These are phyloP conservation scores for Helicolenus hilgendorfi DNA, from an alignment of 2,797 vertebrate genomes.

Conservation along the genomic window DNA sequence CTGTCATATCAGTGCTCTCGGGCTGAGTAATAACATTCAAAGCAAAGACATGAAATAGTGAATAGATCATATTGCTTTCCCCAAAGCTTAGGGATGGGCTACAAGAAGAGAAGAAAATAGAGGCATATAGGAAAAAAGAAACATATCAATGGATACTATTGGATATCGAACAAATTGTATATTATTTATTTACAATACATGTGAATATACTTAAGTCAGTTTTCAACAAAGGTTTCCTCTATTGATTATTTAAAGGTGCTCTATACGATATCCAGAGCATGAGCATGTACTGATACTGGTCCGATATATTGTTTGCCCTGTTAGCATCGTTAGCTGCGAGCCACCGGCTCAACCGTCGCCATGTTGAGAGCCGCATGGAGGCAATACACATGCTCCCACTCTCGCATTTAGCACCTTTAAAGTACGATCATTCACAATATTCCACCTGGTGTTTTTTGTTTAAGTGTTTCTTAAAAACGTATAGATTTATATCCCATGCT, in stretches of 20 bases:
- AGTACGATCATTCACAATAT: neutral
- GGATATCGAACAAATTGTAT: neutral
- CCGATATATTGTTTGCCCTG: too few species aligned
- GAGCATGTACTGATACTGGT: too few species aligned
- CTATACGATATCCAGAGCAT: too few species aligned
- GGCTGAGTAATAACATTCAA: constrained; percentile 25
- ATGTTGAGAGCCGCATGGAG: too few species aligned
- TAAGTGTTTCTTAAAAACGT: neutral
- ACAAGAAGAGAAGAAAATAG: neutral
- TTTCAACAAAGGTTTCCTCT: neutral
- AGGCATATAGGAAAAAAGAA: neutral
- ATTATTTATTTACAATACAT: neutral
- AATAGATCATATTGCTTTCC: neutral
- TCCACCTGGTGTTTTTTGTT: neutral
- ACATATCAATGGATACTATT: neutral
- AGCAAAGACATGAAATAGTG: constrained; percentile 14
- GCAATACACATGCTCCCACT: too few species aligned
- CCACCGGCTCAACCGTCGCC: too few species aligned
- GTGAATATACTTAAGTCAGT: neutral
- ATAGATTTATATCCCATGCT: neutral
- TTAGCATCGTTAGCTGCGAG: too few species aligned
- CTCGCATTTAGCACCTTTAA: neutral
- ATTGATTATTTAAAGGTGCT: neutral
- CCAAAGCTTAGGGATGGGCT: neutral
- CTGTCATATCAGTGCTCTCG: neutral